Base-by-base conservation (phyloP, 2,888 invertebrate genomes). In the Branchellion lobata region DNA sequence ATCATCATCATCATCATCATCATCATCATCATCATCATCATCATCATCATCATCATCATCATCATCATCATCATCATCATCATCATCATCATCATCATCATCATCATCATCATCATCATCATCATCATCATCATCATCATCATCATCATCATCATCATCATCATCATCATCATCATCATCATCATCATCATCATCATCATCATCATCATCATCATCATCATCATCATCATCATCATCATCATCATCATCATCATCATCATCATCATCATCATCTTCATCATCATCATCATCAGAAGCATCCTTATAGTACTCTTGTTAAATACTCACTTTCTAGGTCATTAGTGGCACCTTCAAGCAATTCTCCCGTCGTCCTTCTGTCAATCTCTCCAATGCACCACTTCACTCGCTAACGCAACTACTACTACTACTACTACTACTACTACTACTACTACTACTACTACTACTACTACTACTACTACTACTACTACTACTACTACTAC, bases 151-250 rank as follows among this genome's bases (percentile, higher is more conserved):
- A 34, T 34, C 72, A 72, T 5, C 34, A 34, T 36, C 36, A 72
- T 8, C 72, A 72, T 72, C 72, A 33, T 33, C 33, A 36, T 1
- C 72, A 72, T 33, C 72, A 72, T 72, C 72, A 36, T 72, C 72
- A 36, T 34, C 72, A 34, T 72, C 34, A 34, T 34, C 34, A 8
- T 72, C 72, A 8, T 72, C 72, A 72, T 72, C 72, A 72, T 34
- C 72, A 72, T 72, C 72, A 8, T 72, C 72, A 8, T 33, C 72
- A 3, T 36, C 34, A 8, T 72, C 72, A 72, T 72, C 33, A 72
- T 72, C 72, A 72, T 72, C 72, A 72, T 72, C 72, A 24, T 72
- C 72, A 36, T 31, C 72, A 72, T 72, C 72, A 72, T 34, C 33
- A 72, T 72, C 72, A 72, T 72, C 33, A 72, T 33, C 34, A 36